Base-by-base conservation (phyloP, 2,113 vertebrate species). In the Ranitomeya imitator region DNA sequence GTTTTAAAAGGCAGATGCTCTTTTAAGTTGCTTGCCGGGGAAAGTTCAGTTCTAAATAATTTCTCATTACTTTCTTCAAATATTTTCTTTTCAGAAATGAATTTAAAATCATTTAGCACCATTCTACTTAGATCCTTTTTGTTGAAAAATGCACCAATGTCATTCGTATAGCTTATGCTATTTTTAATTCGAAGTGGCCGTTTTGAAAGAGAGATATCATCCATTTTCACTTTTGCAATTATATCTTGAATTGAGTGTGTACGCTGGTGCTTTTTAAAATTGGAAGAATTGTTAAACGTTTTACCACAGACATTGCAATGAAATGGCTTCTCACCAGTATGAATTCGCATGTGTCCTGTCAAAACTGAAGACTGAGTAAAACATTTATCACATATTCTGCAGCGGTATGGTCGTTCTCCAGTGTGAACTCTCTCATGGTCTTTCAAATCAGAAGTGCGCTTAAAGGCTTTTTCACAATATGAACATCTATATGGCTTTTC, bases 401-500 rank as follows among this genome's bases (percentile, higher is more conserved):
- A 89, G 11, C 79, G 71, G 52, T 86, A 88, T 6, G 90, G 90
- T 0, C 84, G 59, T 26, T 89, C 87, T 18, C 90, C 90, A 26
- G 83, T 86, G 79, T 89, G 90, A 57, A 88, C 83, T 0, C 92
- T 91, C 88, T 92, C 92, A 12, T 93, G 92, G 88, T 93, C 92
- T 15, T 91, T 92, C 88, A 92, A 87, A 90, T 93, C 92, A 0
- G 92, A 93, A n/a, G 93, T 93, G 78, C 91, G 91, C 79, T 92
- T 92, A 86, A 93, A 93, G 0, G 90, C 90, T 79, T 93, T 93
- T 83, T 91, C 89, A n/a, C 93, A 93, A 88, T 93, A 93, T 7
- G 93, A 85, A 89, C 93, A 94, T 21, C 88, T 87, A 45, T 92
- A 94, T 1, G 93, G 93, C 79, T 93, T 94, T 59, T 92, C 93